Conservation (phyloP, 2,888 invertebrate genomes). For the Eumacrocentrus americanus region DNA sequence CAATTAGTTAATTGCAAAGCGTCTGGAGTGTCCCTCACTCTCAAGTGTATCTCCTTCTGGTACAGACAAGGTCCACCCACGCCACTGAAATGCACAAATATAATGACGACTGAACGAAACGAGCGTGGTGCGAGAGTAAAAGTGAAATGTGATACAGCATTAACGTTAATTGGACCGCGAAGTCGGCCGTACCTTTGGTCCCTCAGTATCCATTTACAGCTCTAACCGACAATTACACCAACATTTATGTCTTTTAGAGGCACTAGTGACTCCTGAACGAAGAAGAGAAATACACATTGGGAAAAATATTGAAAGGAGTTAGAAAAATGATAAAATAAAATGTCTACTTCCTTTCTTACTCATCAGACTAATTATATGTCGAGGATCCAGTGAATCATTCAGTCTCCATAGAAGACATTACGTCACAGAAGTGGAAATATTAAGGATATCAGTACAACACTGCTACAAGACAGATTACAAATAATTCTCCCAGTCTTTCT, state of each 20-base stretch:
- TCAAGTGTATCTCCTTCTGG: not conserved
- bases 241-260: not conserved
- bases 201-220: not conserved
- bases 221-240: not conserved
- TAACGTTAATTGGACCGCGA: constrained; percentile 33
- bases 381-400: constrained; percentile 3
- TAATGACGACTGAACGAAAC: constrained; percentile 5
- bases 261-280: not conserved
- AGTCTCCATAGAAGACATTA: not conserved
- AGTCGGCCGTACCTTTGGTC: not conserved
- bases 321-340: constrained; percentile 9
- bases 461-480: not conserved
- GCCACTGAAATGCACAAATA: not conserved
- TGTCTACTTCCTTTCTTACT: constrained; percentile 29
- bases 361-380: constrained; percentile 8
- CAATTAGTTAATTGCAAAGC: constrained; percentile 14
- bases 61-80: not conserved
- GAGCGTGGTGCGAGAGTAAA: not conserved
- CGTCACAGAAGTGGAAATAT: not conserved
- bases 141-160: constrained; percentile 1
- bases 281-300: not conserved
- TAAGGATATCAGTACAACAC: not conserved
- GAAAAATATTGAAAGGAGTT: too few species aligned
- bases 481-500: not conserved
- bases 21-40: not conserved